These are phyloP conservation scores for Macaria notata DNA, from an alignment of 2,888 invertebrate genomes.

Conservation along the genomic window DNA sequence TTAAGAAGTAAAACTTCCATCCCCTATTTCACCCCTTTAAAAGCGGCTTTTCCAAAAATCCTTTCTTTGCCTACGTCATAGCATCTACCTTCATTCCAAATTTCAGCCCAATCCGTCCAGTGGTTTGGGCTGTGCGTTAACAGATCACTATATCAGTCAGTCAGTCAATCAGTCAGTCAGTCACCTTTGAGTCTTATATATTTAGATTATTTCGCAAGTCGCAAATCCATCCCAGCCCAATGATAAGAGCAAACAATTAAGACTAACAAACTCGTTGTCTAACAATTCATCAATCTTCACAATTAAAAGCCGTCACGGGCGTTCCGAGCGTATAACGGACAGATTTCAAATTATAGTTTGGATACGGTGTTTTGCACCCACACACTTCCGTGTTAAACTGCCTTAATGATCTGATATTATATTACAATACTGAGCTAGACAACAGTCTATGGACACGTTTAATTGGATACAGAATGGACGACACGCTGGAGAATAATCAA, in stretches of 20 bases:
- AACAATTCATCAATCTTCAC: conserved; percentile 70
- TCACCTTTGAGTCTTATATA: too few relatives aligned
- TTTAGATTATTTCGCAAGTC: too few relatives aligned
- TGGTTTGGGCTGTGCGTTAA: too few relatives aligned
- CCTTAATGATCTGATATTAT: conserved; percentile 77
- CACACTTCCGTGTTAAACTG: conserved; percentile 77
- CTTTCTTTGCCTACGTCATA: too few relatives aligned
- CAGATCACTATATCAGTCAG: too few relatives aligned
- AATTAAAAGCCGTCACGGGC: conserved; percentile 72
- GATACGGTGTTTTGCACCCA: conserved; percentile 81
- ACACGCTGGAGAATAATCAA: not conserved
- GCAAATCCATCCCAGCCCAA: too few relatives aligned
- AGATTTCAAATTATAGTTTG: conserved; percentile 79
- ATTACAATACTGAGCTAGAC: conserved; percentile 69
- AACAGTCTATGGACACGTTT: conserved; percentile 56
- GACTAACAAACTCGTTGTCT: conserved; percentile 68
- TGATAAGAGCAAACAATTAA: conserved; percentile 33
- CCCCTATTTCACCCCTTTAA: too few relatives aligned
- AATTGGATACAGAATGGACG: conserved; percentile 29
- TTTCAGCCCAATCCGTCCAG: too few relatives aligned
- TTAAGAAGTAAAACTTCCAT: too few relatives aligned
- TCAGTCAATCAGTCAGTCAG: too few relatives aligned
- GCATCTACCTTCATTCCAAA: too few relatives aligned
- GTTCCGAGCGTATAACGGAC: conserved; percentile 52
- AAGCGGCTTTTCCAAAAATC: too few relatives aligned